Conservation (phyloP, 2,797 vertebrate genomes). For the Orientallactaga sibirica region DNA sequence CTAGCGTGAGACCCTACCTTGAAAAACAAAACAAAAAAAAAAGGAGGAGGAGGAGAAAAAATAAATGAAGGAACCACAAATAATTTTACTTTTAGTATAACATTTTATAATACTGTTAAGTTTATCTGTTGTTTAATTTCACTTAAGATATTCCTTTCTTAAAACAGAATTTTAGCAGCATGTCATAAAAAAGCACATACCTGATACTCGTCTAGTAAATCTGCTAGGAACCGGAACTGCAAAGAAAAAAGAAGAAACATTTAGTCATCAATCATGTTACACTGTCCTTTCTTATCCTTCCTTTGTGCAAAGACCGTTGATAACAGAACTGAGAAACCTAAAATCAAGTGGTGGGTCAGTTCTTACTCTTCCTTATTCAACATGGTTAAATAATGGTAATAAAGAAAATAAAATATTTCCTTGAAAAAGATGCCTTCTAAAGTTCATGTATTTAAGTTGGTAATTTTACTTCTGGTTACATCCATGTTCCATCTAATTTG, state of each 20-base stretch:
- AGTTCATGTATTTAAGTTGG: not conserved
- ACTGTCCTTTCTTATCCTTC: not conserved
- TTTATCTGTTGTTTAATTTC: conserved; percentile 47
- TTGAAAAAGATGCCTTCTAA: conserved; percentile 19
- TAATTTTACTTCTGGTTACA: conserved; percentile 53
- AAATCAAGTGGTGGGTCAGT: not conserved
- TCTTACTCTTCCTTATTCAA: conserved; percentile 39
- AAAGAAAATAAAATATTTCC: not conserved
- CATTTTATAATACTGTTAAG: not conserved
- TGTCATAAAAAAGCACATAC: conserved; percentile 86
- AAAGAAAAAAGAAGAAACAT: conserved; percentile 81
- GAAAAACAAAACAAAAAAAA: not conserved
- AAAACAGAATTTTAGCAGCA: conserved; percentile 59
- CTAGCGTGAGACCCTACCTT: too few species aligned
- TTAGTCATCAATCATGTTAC: conserved; percentile 39
- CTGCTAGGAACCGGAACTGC: conserved; percentile 95
- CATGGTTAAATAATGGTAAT: conserved; percentile 37
- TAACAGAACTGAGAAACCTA: not conserved
- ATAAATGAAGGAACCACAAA: conserved; percentile 28
- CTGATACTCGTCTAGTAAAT: conserved; percentile 98
- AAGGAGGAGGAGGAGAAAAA: not conserved
- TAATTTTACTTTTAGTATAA: conserved; percentile 53
- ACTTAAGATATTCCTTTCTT: conserved; percentile 41
- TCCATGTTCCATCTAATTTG: not conserved
- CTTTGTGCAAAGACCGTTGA: conserved; percentile 33